A percentile compares a stretch with the other conserved stretches of the same genome.
Evolutionary conservation across 2,888 invertebrate genomes (phyloP).

Genomic region (Gari tellinella): DNA sequence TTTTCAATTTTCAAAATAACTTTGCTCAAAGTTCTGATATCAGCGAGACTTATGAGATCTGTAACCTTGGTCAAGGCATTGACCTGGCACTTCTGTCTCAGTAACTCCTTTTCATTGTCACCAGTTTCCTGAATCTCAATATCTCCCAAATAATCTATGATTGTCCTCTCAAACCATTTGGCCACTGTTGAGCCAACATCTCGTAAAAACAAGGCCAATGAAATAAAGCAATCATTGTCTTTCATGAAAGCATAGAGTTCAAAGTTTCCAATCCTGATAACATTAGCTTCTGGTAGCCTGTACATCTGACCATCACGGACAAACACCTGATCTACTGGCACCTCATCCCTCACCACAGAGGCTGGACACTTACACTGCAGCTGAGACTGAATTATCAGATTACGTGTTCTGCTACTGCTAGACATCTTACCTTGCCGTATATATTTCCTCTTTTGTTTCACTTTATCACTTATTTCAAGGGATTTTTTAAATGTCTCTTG

Average conservation of each 20-base stretch:
- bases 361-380: conserved; percentile 16
- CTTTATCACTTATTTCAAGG: too few relatives aligned
- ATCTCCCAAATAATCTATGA: neutral
- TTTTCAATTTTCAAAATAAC: neutral
- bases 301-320: conserved; percentile 41
- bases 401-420: too few relatives aligned
- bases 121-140: neutral
- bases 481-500: too few relatives aligned
- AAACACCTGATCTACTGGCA: conserved; percentile 42
- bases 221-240: conserved; percentile 19
- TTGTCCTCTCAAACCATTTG: conserved; percentile 8
- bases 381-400: too few relatives aligned
- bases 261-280: conserved; percentile 24
- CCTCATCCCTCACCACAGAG: conserved; percentile 6
- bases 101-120: conserved; percentile 6
- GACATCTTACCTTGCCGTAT: too few relatives aligned
- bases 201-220: conserved; percentile 3
- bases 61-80: neutral
- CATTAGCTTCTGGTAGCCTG: conserved; percentile 18
- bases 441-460: too few relatives aligned
- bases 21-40: conserved; percentile 1
- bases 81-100: conserved; percentile 10
- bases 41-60: neutral
- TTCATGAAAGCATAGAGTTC: conserved; percentile 33
- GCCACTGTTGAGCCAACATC: conserved; percentile 5